Conservation (phyloP, 2,113 vertebrate species). For the Oreochromis tanganicae region DNA sequence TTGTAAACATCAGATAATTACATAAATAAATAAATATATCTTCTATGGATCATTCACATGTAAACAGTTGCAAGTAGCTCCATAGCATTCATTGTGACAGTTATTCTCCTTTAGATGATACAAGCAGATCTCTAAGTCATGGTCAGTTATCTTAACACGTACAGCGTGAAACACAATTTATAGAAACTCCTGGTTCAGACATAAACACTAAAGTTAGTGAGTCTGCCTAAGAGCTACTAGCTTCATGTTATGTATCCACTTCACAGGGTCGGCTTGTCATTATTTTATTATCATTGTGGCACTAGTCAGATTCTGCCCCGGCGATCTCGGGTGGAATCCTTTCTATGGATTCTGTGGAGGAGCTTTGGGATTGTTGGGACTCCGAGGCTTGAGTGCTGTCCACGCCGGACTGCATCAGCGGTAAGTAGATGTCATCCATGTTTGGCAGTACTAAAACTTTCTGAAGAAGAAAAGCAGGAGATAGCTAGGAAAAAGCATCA, state of each 20-base stretch:
- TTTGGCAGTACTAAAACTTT: slow-evolving; percentile 89
- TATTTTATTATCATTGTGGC: slow-evolving; percentile 2
- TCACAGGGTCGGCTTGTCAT: background rate
- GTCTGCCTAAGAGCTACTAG: background rate
- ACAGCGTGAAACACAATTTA: background rate
- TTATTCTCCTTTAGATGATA: background rate
- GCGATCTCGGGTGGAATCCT: slow-evolving; percentile 17
- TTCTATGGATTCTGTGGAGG: slow-evolving; percentile 47
- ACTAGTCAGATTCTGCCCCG: slow-evolving; percentile 40
- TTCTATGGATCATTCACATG: slow-evolving; percentile 9
- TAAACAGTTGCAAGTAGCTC: slow-evolving; percentile 34
- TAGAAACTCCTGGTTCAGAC: background rate
- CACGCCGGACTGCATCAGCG: slow-evolving; percentile 78
- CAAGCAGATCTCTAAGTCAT: background rate
- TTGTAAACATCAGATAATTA: slow-evolving; percentile 24
- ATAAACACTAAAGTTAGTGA: background rate
- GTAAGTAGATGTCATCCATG: slow-evolving; percentile 86
- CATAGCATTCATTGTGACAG: background rate
- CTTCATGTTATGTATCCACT: background rate
- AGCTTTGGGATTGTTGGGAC: slow-evolving; percentile 7
- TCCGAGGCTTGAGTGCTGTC: slow-evolving; percentile 32
- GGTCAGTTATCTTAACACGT: background rate
- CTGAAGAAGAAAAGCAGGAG: slow-evolving; percentile 54
- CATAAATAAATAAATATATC: background rate
- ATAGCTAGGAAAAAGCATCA: background rate